phyloP scores from a whole-genome alignment of 2,113 vertebrate genomes.

The Petaurus breviceps region DNA sequence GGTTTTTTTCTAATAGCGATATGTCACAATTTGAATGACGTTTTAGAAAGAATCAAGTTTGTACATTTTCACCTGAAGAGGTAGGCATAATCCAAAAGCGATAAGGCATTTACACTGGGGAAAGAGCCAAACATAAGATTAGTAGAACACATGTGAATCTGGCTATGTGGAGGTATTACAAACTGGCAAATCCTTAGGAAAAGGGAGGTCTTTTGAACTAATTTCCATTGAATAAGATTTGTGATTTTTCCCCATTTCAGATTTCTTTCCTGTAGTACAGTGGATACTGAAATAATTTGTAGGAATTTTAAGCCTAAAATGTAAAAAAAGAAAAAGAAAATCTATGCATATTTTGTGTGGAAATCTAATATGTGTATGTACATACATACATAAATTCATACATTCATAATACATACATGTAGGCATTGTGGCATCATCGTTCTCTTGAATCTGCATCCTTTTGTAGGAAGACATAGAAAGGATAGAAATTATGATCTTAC shows the following conservation, averaged over 20 bases:
- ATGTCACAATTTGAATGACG: background rate
- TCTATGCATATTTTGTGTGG: conserved; percentile 13
- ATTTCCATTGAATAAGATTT: background rate
- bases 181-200: background rate
- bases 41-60: background rate
- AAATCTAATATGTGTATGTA: background rate
- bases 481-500: background rate
- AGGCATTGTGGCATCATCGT: background rate
- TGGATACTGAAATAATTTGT: background rate
- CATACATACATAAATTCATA: background rate
- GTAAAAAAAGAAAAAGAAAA: conserved; percentile 35
- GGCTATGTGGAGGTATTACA: no score
- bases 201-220: background rate
- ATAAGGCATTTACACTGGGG: background rate
- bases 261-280: background rate
- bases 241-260: background rate
- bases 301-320: conserved; percentile 44
- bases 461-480: background rate
- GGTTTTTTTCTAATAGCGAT: background rate
- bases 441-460: conserved; percentile 12
- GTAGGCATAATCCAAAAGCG: no score
- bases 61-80: background rate
- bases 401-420: background rate
- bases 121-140: background rate
- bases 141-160: background rate